Evolutionary conservation across 2,888 invertebrate species (phyloP).

Genomic region (Gibbula magus): DNA sequence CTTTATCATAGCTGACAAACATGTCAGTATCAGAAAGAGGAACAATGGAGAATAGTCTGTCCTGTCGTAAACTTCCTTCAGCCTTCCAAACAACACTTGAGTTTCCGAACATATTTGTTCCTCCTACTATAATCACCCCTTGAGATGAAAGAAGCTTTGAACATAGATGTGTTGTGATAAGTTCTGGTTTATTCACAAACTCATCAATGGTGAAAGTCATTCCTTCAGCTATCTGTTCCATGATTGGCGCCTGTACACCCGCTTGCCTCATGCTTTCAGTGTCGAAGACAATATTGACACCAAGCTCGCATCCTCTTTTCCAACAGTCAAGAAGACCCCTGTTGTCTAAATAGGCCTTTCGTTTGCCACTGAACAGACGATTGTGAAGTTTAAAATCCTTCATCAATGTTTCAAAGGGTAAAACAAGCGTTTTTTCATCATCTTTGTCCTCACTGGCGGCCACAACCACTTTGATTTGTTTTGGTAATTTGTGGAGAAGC

Average conservation of each 20-base stretch:
- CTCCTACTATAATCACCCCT: neutral
- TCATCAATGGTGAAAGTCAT: neutral
- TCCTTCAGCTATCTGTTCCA: constrained; percentile 1
- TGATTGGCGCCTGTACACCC: neutral
- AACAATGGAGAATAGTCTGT: neutral
- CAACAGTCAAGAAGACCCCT: neutral
- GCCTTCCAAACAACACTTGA: neutral
- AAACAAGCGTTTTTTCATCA: neutral
- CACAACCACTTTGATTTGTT: neutral
- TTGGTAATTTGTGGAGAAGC: neutral
- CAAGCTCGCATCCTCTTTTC: neutral
- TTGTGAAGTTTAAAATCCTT: neutral
- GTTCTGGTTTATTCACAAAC: neutral
- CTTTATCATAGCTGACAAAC: neutral
- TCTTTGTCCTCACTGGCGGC: neutral
- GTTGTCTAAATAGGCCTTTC: neutral
- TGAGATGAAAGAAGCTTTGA: neutral
- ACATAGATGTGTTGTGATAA: neutral
- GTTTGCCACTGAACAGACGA: neutral
- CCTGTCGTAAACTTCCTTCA: neutral
- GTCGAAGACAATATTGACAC: constrained; percentile 7
- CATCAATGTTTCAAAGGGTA: neutral
- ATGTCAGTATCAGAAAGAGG: neutral
- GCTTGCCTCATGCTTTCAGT: neutral
- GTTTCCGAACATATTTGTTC: neutral